These are phyloP conservation scores for Lepidurus packardi DNA, from an alignment of 1,140 invertebrate species.

Conservation along the genomic window DNA sequence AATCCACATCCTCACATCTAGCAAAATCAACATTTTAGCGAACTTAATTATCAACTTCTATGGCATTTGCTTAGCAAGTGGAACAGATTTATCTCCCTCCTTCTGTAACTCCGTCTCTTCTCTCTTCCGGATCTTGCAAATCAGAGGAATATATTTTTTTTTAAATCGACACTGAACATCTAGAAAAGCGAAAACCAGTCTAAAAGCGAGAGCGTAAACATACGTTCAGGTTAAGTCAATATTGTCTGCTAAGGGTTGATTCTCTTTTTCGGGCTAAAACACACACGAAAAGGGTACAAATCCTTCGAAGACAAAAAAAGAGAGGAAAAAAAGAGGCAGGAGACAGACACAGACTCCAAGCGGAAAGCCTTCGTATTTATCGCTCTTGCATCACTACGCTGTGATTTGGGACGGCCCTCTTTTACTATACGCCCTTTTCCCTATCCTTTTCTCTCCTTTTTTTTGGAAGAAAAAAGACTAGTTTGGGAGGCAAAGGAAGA, in stretches of 20 bases:
- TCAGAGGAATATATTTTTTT: too few species aligned
- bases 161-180: neutral
- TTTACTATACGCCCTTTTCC: neutral
- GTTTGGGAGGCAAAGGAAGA: neutral
- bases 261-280: neutral
- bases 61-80: neutral
- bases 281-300: neutral
- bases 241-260: neutral
- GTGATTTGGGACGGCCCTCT: neutral
- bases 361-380: neutral
- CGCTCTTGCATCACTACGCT: neutral
- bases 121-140: neutral
- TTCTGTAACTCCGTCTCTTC: neutral
- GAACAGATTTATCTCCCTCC: neutral
- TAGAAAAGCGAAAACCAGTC: neutral
- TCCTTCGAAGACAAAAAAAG: neutral
- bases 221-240: constrained; percentile 19
- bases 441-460: neutral
- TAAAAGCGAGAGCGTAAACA: constrained; percentile 9
- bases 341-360: neutral
- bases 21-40: constrained; percentile 6
- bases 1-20: constrained; percentile 29
- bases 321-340: neutral
- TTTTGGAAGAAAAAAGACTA: neutral
- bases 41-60: constrained; percentile 9